phyloP scores from a whole-genome alignment of 2,797 vertebrate species.

The Lepus townsendii region DNA sequence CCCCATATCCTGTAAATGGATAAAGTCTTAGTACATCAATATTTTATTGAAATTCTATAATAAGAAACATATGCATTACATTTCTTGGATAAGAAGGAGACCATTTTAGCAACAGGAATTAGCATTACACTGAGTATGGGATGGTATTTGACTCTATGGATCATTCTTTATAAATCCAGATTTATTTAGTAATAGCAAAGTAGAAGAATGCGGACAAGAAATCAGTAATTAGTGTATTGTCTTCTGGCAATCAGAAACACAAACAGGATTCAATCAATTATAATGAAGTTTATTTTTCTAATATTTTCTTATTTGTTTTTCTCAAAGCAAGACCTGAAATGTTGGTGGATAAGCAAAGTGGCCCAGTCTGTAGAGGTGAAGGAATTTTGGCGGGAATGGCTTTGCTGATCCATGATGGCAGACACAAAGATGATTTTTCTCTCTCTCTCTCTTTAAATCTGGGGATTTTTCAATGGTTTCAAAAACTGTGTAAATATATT shows the following conservation, averaged over 20 bases:
- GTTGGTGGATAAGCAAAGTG: neutral
- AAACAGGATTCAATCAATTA: constrained; percentile 85
- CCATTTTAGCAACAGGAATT: constrained; percentile 85
- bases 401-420: neutral
- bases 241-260: constrained; percentile 83
- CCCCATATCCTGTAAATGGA: constrained; percentile 80
- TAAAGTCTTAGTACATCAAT: constrained; percentile 86
- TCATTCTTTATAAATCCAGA: constrained; percentile 88
- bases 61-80: constrained; percentile 82
- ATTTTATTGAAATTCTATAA: constrained; percentile 89
- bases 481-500: neutral
- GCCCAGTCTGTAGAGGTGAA: too few relatives aligned
- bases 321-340: constrained; percentile 56
- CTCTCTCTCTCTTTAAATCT: neutral
- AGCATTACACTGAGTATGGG: constrained; percentile 86
- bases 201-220: constrained; percentile 80
- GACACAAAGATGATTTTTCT: neutral
- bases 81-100: constrained; percentile 85
- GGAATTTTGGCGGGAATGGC: neutral
- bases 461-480: neutral
- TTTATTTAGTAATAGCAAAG: constrained; percentile 87
- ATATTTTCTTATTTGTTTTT: constrained; percentile 61
- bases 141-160: constrained; percentile 87
- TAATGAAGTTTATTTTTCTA: constrained; percentile 84
- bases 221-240: constrained; percentile 87